Percentiles rank a stretch among this genome's conserved stretches.
These are phyloP conservation scores for Homarus americanus DNA, from an alignment of 1,140 invertebrate genomes.

Conservation along the genomic window DNA sequence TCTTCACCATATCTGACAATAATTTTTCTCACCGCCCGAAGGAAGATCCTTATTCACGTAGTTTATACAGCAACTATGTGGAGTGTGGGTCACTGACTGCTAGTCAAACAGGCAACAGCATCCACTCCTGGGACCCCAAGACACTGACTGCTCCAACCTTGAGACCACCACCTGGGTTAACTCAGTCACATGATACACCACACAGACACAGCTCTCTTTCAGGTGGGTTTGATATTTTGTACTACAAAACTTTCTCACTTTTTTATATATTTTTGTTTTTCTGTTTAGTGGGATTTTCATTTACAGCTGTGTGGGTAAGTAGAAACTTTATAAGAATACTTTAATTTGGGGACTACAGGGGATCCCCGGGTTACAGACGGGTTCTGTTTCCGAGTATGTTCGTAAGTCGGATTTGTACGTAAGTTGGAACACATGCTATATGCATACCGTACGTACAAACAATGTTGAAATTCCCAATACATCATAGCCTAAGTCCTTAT, in stretches of 20 bases:
- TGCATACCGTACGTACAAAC: no score
- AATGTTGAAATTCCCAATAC: no score
- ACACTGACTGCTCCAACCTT: conserved; percentile 43
- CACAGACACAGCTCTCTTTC: conserved; percentile 34
- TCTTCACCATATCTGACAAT: conserved; percentile 45
- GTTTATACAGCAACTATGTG: conserved; percentile 43
- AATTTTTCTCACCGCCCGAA: conserved; percentile 41
- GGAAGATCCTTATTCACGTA: conserved; percentile 45
- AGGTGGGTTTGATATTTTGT: conserved; percentile 17
- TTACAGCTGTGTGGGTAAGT: no score
- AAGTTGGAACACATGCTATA: no score
- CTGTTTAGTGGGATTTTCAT: no score
- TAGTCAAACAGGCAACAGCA: conserved; percentile 26
- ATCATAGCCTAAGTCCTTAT: no score
- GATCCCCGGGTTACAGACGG: no score
- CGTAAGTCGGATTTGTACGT: no score
- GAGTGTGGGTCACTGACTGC: conserved; percentile 2
- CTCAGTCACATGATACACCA: conserved; percentile 37
- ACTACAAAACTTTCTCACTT: not conserved
- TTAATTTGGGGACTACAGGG: no score
- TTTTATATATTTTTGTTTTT: not conserved
- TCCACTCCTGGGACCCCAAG: conserved; percentile 64
- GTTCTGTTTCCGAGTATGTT: no score
- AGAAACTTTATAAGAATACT: no score
- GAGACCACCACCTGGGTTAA: conserved; percentile 58